Evolutionary conservation across 2,113 vertebrate species (phyloP).

Genomic region (Heteronetta atricapilla): DNA sequence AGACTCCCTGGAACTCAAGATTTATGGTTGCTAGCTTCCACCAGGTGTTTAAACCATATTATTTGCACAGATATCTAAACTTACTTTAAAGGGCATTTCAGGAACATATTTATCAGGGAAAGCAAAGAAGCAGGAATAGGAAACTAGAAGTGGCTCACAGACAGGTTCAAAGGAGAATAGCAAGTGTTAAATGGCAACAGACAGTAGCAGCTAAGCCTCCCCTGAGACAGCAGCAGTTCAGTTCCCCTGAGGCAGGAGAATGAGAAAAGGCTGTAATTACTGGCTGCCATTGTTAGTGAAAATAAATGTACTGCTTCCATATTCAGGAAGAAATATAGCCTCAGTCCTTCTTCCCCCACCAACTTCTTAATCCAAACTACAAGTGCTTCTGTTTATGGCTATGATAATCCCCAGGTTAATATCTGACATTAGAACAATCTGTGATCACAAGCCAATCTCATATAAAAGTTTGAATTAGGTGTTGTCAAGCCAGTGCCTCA

Average conservation of each 20-base stretch:
- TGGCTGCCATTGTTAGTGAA: background rate
- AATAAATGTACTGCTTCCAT: constrained; percentile 20
- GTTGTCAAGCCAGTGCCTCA: background rate
- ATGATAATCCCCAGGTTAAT: background rate
- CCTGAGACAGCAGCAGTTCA: background rate
- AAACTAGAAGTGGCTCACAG: background rate
- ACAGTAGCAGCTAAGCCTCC: background rate
- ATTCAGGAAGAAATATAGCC: background rate
- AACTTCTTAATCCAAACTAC: background rate
- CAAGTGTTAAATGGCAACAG: constrained; percentile 1
- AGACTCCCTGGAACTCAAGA: background rate
- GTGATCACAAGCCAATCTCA: background rate
- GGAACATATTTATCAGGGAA: background rate
- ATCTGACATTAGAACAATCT: background rate
- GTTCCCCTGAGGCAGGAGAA: background rate
- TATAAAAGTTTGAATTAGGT: background rate
- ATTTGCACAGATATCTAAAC: background rate
- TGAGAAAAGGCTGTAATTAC: constrained; percentile 33
- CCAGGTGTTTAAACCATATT: background rate
- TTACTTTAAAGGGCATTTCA: background rate
- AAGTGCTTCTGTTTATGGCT: background rate
- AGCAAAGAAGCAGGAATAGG: background rate
- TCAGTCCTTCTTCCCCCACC: background rate
- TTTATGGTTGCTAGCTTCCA: background rate
- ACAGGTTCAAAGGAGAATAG: background rate